Evolutionary conservation across 2,113 vertebrate species (phyloP).

Genomic region (Chelonoidis abingdonii): DNA sequence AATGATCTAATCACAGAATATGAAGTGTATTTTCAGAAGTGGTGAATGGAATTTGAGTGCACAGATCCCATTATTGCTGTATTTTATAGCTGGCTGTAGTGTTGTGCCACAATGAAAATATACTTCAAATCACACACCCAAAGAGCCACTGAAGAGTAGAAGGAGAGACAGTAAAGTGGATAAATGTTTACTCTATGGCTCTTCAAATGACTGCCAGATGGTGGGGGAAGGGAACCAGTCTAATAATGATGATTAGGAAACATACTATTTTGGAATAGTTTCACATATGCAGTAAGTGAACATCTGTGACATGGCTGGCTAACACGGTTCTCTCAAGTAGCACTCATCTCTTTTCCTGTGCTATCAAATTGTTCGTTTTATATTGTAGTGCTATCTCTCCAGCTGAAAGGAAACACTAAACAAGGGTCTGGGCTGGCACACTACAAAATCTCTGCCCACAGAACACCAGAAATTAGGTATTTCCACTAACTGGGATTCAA

Average conservation of each 20-base stretch:
- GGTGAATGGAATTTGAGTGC: background rate
- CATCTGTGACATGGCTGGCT: background rate
- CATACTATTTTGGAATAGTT: background rate
- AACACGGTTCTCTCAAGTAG: no score
- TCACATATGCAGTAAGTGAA: background rate
- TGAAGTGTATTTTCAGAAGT: background rate
- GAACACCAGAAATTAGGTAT: background rate
- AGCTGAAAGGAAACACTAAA: background rate
- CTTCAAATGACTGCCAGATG: background rate
- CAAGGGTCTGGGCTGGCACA: background rate
- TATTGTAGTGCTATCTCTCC: background rate
- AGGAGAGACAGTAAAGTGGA: background rate
- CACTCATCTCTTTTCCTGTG: background rate
- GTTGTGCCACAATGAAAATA: background rate
- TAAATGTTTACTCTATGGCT: background rate
- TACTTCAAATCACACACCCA: background rate
- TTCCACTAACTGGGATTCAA: background rate
- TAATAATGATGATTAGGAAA: background rate
- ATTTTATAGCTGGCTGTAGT: background rate
- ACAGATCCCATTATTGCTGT: rapidly evolving
- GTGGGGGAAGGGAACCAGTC: background rate
- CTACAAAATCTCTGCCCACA: background rate
- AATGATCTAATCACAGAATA: background rate
- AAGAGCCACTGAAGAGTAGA: background rate
- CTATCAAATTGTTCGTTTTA: background rate